These are phyloP conservation scores for Carposina sasakii DNA, from an alignment of 1,140 invertebrate species.

Conservation along the genomic window DNA sequence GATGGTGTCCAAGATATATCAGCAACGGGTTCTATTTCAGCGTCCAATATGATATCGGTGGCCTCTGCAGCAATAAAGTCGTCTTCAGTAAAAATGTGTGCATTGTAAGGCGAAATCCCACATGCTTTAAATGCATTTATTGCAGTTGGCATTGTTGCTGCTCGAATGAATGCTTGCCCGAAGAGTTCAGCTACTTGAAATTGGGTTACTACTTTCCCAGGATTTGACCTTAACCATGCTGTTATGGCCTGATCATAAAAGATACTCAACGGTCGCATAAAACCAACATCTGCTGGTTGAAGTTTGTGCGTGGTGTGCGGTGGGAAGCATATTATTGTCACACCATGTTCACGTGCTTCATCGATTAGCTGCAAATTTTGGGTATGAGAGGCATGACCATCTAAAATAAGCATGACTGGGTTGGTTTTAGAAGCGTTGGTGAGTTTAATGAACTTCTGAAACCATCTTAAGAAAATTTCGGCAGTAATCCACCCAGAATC, in stretches of 20 bases:
- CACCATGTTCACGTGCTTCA: constrained; percentile 27
- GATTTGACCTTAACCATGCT: constrained; percentile 38
- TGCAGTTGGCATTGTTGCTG: constrained; percentile 35
- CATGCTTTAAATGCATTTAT: constrained; percentile 36
- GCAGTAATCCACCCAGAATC: constrained; percentile 37
- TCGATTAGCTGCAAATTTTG: constrained; percentile 35
- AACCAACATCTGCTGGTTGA: constrained; percentile 52
- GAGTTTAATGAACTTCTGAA: constrained; percentile 38
- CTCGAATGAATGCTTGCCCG: constrained; percentile 33
- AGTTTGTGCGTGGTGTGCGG: constrained; percentile 54
- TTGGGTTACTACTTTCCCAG: constrained; percentile 30
- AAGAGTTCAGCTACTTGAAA: constrained; percentile 34
- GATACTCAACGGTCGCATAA: constrained; percentile 45
- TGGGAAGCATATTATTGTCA: constrained; percentile 49
- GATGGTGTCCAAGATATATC: not conserved
- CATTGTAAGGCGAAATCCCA: constrained; percentile 28
- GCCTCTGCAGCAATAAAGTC: constrained; percentile 18
- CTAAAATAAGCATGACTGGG: constrained; percentile 39
- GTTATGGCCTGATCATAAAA: constrained; percentile 37
- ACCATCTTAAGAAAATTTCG: constrained; percentile 40
- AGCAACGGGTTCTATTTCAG: constrained; percentile 4
- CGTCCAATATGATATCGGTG: constrained; percentile 7
- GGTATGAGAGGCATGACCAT: constrained; percentile 39
- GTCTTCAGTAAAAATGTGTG: constrained; percentile 23
- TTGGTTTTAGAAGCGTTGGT: constrained; percentile 19